Evolutionary conservation across 2,888 invertebrate species (phyloP), one percentile per base, ranked within the genome.

Genomic region (Periphyllus acericola): DNA sequence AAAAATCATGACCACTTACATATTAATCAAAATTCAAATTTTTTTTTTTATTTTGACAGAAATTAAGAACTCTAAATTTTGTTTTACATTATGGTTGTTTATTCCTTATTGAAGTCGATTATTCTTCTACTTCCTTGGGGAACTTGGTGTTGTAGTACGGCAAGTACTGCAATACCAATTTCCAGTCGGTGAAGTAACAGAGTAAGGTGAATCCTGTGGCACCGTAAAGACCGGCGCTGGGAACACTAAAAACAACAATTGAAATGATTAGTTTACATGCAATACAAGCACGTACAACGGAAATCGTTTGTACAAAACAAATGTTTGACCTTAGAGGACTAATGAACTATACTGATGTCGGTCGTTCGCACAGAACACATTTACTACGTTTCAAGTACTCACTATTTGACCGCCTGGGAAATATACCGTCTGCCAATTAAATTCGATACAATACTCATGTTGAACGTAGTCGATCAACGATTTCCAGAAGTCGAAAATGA

Each of bases 131-230:
- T 87, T 92, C 91, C 89, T 93, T 92, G 71, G 93, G 92, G 91
- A 94, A 96, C 92, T 96, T 96, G 89, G 94, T 93, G 90, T 93
- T 93, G 92, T 96, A 96, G 92, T 93, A 95, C 36, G 97, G 97
- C 89, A 97, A 92, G 91, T 95, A 94, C 90, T 94, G 93, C 81
- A 95, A 93, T 89, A 96, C 92, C 82, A 93, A 91, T 92, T 94
- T 95, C 96, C 96, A 97, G 91, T 97, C 96, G 0, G 96, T 96
- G 90, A 95, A 93, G 92, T 96, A 97, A 4, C 95, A 92, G 19
- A 95, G 90, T 0, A 92, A 93, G 40, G 93, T 91, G 89, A 94
- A 93, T n/a, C 93, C 94, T 0, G 94, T 93, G 66, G 93, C 93
- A 76, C 96, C 96, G 91, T 94, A 97, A 0, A 93, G 92, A 0